phyloP scores from a whole-genome alignment of 2,888 invertebrate species.

The Mythimna impura region DNA sequence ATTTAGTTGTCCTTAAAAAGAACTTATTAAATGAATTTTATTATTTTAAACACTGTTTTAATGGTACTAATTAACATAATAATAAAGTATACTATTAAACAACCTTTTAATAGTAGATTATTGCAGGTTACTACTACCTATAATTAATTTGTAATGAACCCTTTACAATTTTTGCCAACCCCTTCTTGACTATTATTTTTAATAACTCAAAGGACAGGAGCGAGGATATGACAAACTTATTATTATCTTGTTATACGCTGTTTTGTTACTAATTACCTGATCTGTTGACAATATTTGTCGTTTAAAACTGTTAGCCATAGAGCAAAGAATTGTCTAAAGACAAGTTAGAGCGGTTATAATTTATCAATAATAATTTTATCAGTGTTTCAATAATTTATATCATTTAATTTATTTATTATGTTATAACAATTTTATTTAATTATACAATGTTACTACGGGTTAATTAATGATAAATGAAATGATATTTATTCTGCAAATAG shows the following conservation, averaged over 20 bases:
- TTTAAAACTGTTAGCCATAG: constrained; percentile 3
- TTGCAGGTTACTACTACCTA: too few relatives aligned
- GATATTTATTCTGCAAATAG: too few relatives aligned
- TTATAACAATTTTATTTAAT: too few relatives aligned
- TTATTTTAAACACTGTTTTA: neutral
- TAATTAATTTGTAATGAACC: constrained; percentile 31
- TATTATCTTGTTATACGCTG: constrained; percentile 76
- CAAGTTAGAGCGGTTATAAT: too few relatives aligned
- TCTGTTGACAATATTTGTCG: constrained; percentile 40
- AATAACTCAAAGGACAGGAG: constrained; percentile 29
- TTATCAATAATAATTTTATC: too few relatives aligned
- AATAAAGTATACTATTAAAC: neutral
- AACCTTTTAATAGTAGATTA: neutral
- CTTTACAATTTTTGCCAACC: neutral
- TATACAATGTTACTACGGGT: too few relatives aligned
- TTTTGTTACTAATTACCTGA: constrained; percentile 66
- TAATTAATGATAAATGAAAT: too few relatives aligned
- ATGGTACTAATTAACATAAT: neutral
- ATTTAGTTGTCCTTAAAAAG: too few relatives aligned
- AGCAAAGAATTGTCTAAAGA: neutral
- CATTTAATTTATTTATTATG: too few relatives aligned
- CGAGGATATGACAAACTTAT: constrained; percentile 59
- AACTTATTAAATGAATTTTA: neutral
- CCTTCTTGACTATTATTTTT: constrained; percentile 33
- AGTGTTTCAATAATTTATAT: too few relatives aligned